Evolutionary conservation across 2,113 vertebrate genomes (phyloP), one percentile per base, ranked within the genome.

Genomic region (Elephantulus edwardii): DNA sequence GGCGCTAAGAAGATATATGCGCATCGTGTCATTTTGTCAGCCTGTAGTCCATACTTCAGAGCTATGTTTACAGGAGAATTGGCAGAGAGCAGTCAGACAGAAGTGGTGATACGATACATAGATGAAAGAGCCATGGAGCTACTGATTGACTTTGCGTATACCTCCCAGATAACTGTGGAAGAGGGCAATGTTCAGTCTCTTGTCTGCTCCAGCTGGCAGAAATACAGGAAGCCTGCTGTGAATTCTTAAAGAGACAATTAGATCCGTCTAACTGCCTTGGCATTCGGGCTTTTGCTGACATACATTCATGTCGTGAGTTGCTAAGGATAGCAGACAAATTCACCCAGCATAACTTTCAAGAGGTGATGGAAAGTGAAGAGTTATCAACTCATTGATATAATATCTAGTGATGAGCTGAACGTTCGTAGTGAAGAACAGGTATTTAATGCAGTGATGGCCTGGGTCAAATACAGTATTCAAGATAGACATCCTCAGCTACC

Each of bases 401-500:
- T 99, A 95, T 99, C 99, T 91, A 99, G 99, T 33, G 99, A 99
- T 5, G 99, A 99, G 97, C 97, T 99, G 35, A 99, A 99, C 0
- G 99, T 99, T 64, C 99, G 99, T 58, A 99, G 99, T 0, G 99
- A 99, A 83, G 99, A 99, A 96, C 99, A 99, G 95, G 99, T 99
- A 80, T 99, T 99, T 97, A 99, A 98, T 1, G 99, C 99, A 0
- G 99, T 99, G 88, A 99, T 99, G 99, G 99, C 99, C 82, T 99
- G 99, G 99, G 99, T 99, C 78, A 99, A 99, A 89, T 99, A 99
- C 97, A 99, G 99, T 97, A 99, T 99, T 96, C 99, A 99, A 95
- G 99, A 99, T 77, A 98, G 99, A 64, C 97, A 99, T 40, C 99
- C 98, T 14, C 99, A 99, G 94, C 97, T 99, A 17, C 99, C 99